Conservation (phyloP, 2,797 vertebrate genomes). For the Pseudomugil gertrudae region DNA sequence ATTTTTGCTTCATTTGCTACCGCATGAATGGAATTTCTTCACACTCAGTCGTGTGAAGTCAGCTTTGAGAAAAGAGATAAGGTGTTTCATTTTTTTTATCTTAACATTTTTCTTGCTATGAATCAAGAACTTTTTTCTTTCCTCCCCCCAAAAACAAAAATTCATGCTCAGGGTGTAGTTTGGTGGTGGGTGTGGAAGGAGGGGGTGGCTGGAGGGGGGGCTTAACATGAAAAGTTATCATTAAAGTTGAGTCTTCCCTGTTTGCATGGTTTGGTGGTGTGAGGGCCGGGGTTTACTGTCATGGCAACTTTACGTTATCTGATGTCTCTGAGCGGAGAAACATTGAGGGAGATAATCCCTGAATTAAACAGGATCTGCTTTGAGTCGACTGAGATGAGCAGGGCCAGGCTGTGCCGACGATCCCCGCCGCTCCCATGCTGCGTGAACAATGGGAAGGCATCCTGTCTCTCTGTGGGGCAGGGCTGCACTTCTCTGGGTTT, state of each 20-base stretch:
- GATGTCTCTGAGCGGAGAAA: slow-evolving; percentile 94
- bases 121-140: slow-evolving; percentile 53
- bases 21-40: slow-evolving; percentile 30
- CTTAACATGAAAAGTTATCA: slow-evolving; percentile 86
- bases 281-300: slow-evolving; percentile 96
- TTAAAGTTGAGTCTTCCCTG: slow-evolving; percentile 83
- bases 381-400: slow-evolving; percentile 95
- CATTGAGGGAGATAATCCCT: slow-evolving; percentile 99
- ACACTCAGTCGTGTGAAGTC: slow-evolving; percentile 38
- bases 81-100: slow-evolving; percentile 40
- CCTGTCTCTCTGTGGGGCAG: slow-evolving; percentile 98
- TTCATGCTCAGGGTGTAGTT: slow-evolving; percentile 48
- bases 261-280: slow-evolving; percentile 85
- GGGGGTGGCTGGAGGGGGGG: too few species aligned
- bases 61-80: slow-evolving; percentile 34
- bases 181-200: slow-evolving; percentile 27
- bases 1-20: slow-evolving; percentile 16
- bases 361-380: slow-evolving; percentile 98
- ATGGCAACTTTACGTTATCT: slow-evolving; percentile 99
- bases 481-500: slow-evolving; percentile 94
- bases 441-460: slow-evolving; percentile 98
- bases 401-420: slow-evolving; percentile 93
- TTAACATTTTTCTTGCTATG: slow-evolving; percentile 52
- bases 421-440: slow-evolving; percentile 97
- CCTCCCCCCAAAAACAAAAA: slow-evolving; percentile 43